Base-by-base conservation (phyloP, 2,113 vertebrate genomes). In the Leucoraja erinaceus region DNA sequence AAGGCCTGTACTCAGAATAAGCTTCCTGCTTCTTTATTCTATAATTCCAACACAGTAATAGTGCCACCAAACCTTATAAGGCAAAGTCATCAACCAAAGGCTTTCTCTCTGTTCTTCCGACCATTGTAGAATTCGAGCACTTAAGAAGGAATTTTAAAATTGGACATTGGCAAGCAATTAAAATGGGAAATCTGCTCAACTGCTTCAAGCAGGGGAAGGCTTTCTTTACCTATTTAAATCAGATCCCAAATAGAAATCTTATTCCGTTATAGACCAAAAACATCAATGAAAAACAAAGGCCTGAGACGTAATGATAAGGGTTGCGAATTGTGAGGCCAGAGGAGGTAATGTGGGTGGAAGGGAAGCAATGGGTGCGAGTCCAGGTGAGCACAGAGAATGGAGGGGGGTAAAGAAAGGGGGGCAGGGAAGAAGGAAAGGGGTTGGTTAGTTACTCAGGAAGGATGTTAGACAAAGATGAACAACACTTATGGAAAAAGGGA, bases 1-100 rank as follows among this genome's bases (percentile, higher is more conserved):
- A 94, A 94, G 95, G 95, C 94, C 94, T 95, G 95, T 95, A 96
- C 95, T 95, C 94, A 95, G 94, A 94, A 94, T 90, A 72, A 68
- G 88, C 93, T 96, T 86, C 94, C 20, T 93, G 94, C 94, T 93
- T 59, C 79, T 83, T 83, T 83, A 83, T 83, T 83, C 47, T 59
- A 20, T 83, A 20, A 83, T 83, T 83, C 79, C 59, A 63, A 88
- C 31, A 47, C 83, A 63, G 59, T 88, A 88, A 88, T 88, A 59
- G 63, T 88, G 59, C 83, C 59, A 63, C 14, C 18, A 63, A 63
- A 88, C 83, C 61, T 2, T 31, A 72, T 88, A n/a, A 86, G 54
- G 3, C 11, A 28, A 25, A 28, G 12, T 28, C 83, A 88, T 63
- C 63, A 63, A 88, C 16, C 28, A 31, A 14, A 12, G 63, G 28